Base-by-base conservation (phyloP, 2,113 vertebrate species). In the Galeopterus variegatus region DNA sequence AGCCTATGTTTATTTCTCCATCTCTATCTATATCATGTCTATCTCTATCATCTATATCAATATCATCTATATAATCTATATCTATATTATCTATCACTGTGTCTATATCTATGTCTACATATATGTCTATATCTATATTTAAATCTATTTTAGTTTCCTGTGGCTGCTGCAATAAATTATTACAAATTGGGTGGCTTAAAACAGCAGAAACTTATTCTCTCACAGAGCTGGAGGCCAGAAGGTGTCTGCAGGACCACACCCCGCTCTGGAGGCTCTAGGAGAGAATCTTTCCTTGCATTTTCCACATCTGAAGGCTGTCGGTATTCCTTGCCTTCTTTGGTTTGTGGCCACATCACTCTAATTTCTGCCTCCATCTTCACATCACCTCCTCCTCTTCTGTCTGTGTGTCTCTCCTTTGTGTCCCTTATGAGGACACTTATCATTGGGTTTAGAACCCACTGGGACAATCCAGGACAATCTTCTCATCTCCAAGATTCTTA, bases 221-320 rank as follows among this genome's bases (percentile, higher is more conserved):
- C 21, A 3, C 6, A 2, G 17, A 58, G 28, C 69, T 67, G 17
- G 69, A 77, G 70, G 14, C 36, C 28, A 1, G 60, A 83, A 26
- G 36, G 6, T 70, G 50, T 14, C 0, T 10, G 28, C 70, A 18
- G 45, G 62, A 58, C 1, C 19, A 11, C 23, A 1, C 19, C 73
- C 65, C 12, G n/a, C 4, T 14, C 21, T 52, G 52, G 60, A 41
- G 36, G 15, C 33, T 33, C n/a, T 70, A 0, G 5, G 52, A 24
- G 48, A 21, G 23, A 18, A 5, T 17, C 56, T 52, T 87, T 52
- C 24, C 70, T 69, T 10, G 7, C 3, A 15, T 79, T 17, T 60
- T 41, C 12, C 13, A 1, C 8, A n/a, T 36, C n/a, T 7, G 45
- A 31, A 0, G 3, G 36, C 8, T 41, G 41, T 82, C 8, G 5